phyloP scores from a whole-genome alignment of 2,113 vertebrate genomes.

The Lates calcarifer region DNA sequence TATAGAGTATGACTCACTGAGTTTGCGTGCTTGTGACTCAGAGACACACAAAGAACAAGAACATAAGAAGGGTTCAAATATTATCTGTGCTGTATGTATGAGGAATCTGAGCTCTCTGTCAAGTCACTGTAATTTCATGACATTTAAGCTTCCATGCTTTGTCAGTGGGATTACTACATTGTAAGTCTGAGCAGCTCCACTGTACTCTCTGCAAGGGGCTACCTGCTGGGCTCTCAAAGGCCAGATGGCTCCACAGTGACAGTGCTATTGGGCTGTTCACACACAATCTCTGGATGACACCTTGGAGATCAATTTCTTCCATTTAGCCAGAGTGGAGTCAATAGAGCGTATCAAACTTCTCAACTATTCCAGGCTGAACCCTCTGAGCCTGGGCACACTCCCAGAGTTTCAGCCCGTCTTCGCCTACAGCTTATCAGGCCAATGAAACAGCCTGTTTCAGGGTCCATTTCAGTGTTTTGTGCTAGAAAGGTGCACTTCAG shows the following conservation, averaged over 20 bases:
- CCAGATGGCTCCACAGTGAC: constrained; percentile 40
- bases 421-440: constrained; percentile 30
- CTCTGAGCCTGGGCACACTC: constrained; percentile 33
- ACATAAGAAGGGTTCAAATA: neutral
- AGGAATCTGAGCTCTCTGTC: neutral
- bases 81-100: neutral
- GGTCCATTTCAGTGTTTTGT: constrained; percentile 30
- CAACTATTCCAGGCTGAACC: constrained; percentile 44
- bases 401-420: constrained; percentile 6
- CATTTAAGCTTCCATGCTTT: neutral
- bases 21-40: too few species aligned
- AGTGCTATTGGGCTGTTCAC: constrained; percentile 29
- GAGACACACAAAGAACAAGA: neutral
- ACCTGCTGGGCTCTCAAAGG: constrained; percentile 40
- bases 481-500: neutral
- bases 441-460: constrained; percentile 1
- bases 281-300: constrained; percentile 63
- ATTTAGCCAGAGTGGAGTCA: constrained; percentile 59
- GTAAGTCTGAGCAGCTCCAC: neutral
- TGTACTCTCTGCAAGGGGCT: constrained; percentile 1
- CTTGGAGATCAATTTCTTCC: constrained; percentile 67
- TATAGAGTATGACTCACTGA: too few species aligned
- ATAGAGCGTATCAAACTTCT: constrained; percentile 51
- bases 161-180: neutral
- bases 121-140: neutral